Evolutionary conservation across 2,797 vertebrate species (phyloP), one percentile per base, ranked within the genome.

Genomic region (Echeneis naucrates): DNA sequence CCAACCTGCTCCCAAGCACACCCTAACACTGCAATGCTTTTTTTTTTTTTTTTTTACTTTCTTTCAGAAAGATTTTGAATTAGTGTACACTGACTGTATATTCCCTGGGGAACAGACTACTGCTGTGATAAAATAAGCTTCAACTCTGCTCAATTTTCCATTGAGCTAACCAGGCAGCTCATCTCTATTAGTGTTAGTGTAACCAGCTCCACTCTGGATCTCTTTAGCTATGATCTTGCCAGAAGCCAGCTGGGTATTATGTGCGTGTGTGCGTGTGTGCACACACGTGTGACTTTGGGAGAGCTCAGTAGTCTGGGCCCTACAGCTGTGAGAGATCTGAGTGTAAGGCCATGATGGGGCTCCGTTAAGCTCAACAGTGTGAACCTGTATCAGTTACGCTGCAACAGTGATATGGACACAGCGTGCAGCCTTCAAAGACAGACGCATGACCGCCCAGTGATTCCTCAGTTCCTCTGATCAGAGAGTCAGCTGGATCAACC

Each of bases 361-460:
- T 90, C 90, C 62, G 89, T 90, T 93, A 92, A 93, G 88, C 88
- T 92, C 90, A 88, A 88, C 92, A 92, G 90, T 86, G 53, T 92
- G 91, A 93, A 88, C 80, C 88, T 85, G 88, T 92, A 92, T 93
- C 92, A 90, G 90, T 93, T 92, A 93, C 86, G 79, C 90, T 88
- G 87, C 90, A 79, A 86, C 84, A 90, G 88, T 83, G 84, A 92
- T 92, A 87, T 57, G 63, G 88, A 82, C 91, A 82, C 88, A 92
- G 90, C 81, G 56, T 91, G 91, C 76, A 65, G 83, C 81, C 89
- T 85, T 90, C 86, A 90, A 89, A 92, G 88, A 89, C 91, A 92
- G 89, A 88, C 86, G 90, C 82, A 82, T 79, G 84, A 89, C 85
- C 84, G 75, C 82, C 81, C 79, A 75, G 81, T 33, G 37, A 84